Conservation (phyloP, 2,113 vertebrate genomes). For the Dicaeum eximium region DNA sequence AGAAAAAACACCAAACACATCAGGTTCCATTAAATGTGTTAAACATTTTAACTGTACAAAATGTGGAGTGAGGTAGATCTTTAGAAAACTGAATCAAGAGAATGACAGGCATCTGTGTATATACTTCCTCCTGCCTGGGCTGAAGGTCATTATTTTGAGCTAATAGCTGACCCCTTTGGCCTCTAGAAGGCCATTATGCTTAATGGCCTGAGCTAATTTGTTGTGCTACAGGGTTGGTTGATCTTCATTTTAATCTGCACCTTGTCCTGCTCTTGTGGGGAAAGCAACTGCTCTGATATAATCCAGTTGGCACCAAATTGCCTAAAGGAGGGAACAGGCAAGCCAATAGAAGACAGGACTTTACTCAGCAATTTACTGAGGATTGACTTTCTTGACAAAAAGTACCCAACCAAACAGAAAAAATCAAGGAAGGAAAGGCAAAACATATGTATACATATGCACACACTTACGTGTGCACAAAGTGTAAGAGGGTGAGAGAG, state of each 20-base stretch:
- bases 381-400: not conserved
- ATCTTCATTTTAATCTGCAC: slow-evolving; percentile 61
- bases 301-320: slow-evolving; percentile 54
- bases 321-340: not conserved
- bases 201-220: slow-evolving; percentile 72
- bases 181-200: slow-evolving; percentile 60
- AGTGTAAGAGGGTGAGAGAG: not conserved
- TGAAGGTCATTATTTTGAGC: slow-evolving; percentile 65
- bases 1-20: not conserved
- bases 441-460: not conserved
- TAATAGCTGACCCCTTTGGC: slow-evolving; percentile 58
- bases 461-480: fast-evolving
- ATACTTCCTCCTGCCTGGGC: slow-evolving; percentile 35
- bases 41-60: slow-evolving; percentile 8
- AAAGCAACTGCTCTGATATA: slow-evolving; percentile 56
- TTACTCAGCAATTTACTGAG: not conserved
- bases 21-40: not conserved
- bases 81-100: slow-evolving; percentile 6
- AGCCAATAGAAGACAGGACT: slow-evolving; percentile 26
- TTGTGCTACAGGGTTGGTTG: slow-evolving; percentile 50
- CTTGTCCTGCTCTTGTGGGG: slow-evolving; percentile 33
- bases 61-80: not conserved
- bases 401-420: not conserved
- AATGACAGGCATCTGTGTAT: not conserved
- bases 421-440: not conserved